Base-by-base conservation (phyloP, 2,797 vertebrate genomes). In the Thripadectes ignobilis region DNA sequence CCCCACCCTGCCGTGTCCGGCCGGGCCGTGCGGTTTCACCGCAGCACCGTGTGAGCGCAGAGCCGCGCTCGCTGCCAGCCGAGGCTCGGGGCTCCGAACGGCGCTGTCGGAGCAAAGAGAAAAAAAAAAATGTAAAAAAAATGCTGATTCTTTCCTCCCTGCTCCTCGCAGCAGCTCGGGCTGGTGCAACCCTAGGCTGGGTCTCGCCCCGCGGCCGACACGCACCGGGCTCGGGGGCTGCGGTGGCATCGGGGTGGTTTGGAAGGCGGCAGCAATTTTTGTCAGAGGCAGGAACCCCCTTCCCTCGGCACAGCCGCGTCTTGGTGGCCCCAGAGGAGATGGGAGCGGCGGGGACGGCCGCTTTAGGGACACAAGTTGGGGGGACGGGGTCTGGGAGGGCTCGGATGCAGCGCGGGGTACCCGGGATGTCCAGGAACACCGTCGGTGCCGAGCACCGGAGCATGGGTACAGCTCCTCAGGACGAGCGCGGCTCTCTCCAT, bases 271-370 rank as follows among this genome's bases (percentile, higher is more conserved):
- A 2, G 23, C 4, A 22, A 3, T 14, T 67, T 39, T 54, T 15
- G 46, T 18, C 54, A 0, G 88, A 4, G 85, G 52, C 48, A 16
- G 61, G 69, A 87, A 15, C 65, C 23, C 12, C 48, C 7, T 19
- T 27, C 7, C 29, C 45, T 27, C 7, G 15, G 2, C 8, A 10
- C 8, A 1, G 67, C 62, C 41, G 4, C 9, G 2, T 2, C n/a
- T 23, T 0, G 5, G 23, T 26, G 2, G 7, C 20, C 20, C 4
- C 38, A 0, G 32, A 3, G 45, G 58, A 5, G 73, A 5, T 4
- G 32, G 0, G 52, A 45, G 34, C 24, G 30, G 7, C 0, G 6
- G 29, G 55, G 26, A 12, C 0, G 1, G 46, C 4, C 0, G 1
- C 5, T 30, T 5, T 30, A 1, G 30, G 52, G 51, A 7, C 18